Percentiles rank a stretch among this genome's conserved stretches.
phyloP scores from a whole-genome alignment of 1,140 invertebrate species.

The Monochamus saltuarius region DNA sequence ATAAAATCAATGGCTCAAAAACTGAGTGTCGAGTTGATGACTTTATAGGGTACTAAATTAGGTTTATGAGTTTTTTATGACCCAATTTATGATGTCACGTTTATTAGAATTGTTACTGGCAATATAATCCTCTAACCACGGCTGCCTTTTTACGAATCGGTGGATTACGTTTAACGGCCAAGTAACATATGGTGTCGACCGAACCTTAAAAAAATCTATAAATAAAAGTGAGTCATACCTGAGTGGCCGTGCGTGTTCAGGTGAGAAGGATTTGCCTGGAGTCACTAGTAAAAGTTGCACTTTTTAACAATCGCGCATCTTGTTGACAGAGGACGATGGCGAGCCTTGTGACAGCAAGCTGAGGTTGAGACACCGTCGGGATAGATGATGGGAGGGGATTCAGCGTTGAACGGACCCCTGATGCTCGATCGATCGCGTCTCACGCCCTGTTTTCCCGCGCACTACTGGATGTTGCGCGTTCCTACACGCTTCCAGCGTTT shows the following conservation, averaged over 20 bases:
- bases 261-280: too few species aligned
- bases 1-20: too few species aligned
- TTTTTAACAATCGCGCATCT: constrained; percentile 41
- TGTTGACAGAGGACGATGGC: constrained; percentile 40
- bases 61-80: constrained; percentile 7
- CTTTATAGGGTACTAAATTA: background rate
- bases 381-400: constrained; percentile 35
- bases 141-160: too few species aligned
- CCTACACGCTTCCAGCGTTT: constrained; percentile 1
- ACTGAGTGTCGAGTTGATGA: too few species aligned
- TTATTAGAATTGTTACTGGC: too few species aligned
- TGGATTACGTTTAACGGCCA: too few species aligned
- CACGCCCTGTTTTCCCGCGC: constrained; percentile 51
- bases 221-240: constrained; percentile 22
- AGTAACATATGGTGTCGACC: too few species aligned
- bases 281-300: constrained; percentile 16
- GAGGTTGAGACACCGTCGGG: constrained; percentile 36
- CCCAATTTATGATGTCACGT: constrained; percentile 2
- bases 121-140: too few species aligned
- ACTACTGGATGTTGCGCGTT: constrained; percentile 41
- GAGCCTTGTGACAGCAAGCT: constrained; percentile 25
- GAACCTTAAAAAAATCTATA: too few species aligned
- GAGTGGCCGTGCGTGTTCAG: too few species aligned
- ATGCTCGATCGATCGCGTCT: constrained; percentile 49
- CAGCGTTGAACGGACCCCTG: constrained; percentile 33